Conservation (phyloP, 2,113 vertebrate genomes). For the Thamnaconus septentrionalis region DNA sequence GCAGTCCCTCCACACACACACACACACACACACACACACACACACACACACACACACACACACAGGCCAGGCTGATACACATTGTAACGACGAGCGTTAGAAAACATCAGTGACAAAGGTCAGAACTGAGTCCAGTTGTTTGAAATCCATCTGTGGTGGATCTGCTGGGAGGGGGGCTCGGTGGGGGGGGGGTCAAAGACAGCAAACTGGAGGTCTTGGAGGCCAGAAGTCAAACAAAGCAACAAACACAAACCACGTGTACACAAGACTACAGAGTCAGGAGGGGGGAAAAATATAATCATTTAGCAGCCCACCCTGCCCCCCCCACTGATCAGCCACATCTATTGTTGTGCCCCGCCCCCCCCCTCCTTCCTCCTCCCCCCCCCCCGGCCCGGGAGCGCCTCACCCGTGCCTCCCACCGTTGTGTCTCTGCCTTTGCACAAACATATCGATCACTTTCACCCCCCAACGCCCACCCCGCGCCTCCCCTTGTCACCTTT, state of each 20-base stretch:
- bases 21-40: constrained; percentile 16
- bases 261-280: no score
- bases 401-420: constrained; percentile 63
- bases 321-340: constrained; percentile 44
- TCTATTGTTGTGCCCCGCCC: constrained; percentile 37
- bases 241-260: no score
- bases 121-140: neutral
- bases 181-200: no score
- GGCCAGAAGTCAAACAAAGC: no score
- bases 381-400: constrained; percentile 41
- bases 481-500: constrained; percentile 62
- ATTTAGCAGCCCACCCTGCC: constrained; percentile 25
- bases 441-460: constrained; percentile 73
- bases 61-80: no score
- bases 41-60: neutral
- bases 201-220: no score
- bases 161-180: no score
- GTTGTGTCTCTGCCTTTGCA: constrained; percentile 61
- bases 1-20: constrained; percentile 49
- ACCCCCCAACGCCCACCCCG: constrained; percentile 9
- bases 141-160: neutral
- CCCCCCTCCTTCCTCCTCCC: constrained; percentile 3
- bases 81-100: no score
- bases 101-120: no score
- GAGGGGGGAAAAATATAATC: constrained; percentile 6